A percentile compares a stretch with the other conserved stretches of the same genome.
Evolutionary conservation across 2,797 vertebrate genomes (phyloP).

Genomic region (Phataginus tricuspis): DNA sequence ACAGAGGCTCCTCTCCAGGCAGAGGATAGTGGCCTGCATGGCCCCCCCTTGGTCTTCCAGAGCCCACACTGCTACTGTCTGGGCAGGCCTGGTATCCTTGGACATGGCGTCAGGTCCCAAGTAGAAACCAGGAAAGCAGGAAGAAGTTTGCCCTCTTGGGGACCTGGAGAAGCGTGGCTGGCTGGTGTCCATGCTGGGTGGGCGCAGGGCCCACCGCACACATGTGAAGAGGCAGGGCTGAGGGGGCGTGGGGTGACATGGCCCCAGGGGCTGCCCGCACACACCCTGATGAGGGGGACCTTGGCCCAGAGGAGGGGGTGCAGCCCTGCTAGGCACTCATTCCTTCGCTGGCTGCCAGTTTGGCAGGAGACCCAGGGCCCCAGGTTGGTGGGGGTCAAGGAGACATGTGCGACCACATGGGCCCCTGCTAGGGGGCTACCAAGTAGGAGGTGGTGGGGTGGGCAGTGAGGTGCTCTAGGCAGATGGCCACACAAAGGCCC

Average conservation of each 20-base stretch:
- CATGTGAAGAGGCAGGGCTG: not conserved
- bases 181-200: not conserved
- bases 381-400: not conserved
- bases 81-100: not conserved
- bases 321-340: not conserved
- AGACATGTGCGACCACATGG: rapidly evolving
- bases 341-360: too few relatives aligned
- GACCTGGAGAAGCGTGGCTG: not conserved
- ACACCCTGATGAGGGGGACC: too few relatives aligned
- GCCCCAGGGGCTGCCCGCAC: too few relatives aligned
- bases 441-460: too few relatives aligned
- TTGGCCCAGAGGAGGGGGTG: not conserved
- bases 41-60: not conserved
- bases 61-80: not conserved
- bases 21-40: too few relatives aligned
- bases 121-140: not conserved
- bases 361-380: too few relatives aligned
- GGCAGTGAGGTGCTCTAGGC: not conserved
- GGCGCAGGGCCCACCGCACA: not conserved
- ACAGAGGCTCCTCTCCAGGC: not conserved
- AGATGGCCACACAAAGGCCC: not conserved
- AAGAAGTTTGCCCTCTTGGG: not conserved
- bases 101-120: not conserved
- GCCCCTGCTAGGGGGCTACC: not conserved
- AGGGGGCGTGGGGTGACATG: too few relatives aligned